These are phyloP conservation scores for Anolis sagrei DNA, from an alignment of 2,113 vertebrate species.

Conservation along the genomic window DNA sequence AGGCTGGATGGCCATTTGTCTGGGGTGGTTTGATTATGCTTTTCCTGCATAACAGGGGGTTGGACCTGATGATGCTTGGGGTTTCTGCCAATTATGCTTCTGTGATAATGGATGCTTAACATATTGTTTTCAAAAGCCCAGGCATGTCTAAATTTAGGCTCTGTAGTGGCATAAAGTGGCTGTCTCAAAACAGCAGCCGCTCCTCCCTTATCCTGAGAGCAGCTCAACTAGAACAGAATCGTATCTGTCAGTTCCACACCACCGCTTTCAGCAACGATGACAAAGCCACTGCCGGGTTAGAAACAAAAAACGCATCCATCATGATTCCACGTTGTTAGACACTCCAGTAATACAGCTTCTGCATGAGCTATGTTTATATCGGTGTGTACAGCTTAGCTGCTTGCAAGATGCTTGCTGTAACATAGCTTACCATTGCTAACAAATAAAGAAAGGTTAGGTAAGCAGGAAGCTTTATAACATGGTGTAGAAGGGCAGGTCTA, in stretches of 20 bases:
- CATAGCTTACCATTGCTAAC: not conserved
- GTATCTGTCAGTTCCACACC: constrained; percentile 9
- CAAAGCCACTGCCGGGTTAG: not conserved
- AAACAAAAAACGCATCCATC: not conserved
- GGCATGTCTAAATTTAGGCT: no score
- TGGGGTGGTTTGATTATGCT: no score
- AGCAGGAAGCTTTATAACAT: not conserved
- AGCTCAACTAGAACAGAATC: not conserved
- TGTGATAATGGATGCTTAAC: no score
- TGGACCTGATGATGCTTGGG: no score
- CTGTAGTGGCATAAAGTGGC: constrained; percentile 12
- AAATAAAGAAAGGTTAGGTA: not conserved
- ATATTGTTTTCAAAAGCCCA: no score
- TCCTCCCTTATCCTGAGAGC: not conserved
- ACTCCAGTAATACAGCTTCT: not conserved
- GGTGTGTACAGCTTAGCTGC: not conserved
- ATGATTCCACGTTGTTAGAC: not conserved
- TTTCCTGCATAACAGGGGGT: no score
- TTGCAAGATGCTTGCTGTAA: not conserved
- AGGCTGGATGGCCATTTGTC: no score
- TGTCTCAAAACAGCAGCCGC: constrained; percentile 13
- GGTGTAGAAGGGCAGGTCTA: not conserved
- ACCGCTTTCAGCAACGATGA: not conserved
- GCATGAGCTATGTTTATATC: no score
- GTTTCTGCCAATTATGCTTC: no score